Evolutionary conservation across 2,888 invertebrate genomes (phyloP), one percentile per base, ranked within the genome.

Genomic region (Odontocolon sp.): DNA sequence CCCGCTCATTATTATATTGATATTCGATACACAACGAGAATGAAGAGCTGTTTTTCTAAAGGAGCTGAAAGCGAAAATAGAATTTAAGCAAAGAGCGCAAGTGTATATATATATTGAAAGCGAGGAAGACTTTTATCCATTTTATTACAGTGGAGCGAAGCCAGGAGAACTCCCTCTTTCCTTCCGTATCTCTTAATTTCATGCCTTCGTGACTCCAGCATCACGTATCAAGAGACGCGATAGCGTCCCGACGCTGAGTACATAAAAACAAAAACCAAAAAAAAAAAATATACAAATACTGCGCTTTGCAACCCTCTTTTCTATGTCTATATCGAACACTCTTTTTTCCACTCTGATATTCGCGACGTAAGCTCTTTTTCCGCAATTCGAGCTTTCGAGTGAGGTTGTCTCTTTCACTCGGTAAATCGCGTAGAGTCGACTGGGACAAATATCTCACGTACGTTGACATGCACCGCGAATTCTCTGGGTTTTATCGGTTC

Each of bases 161-260:
- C n/a, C 21, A 54, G 31, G 47, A 31, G 23, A 11, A 6, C 9
- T n/a, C 50, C 18, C 42, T 57, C 18, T 71, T 77, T 68, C 59
- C 56, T 74, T 72, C 67, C 66, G 68, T 33, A 64, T 72, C 33
- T 80, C 70, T 75, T 77, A 80, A 80, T 80, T 80, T 79, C 79
- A 79, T 79, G 79, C 79, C 77, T 73, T 78, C 77, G 79, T 79
- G 69, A 73, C 68, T 78, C 73, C 61, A 45, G 40, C 33, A 31
- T 33, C 59, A 38, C 57, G 52, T 66, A 63, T 67, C 52, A 52
- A 56, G 40, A 70, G 45, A 61, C 31, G 45, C 47, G 36, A 40
- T 38, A 21, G 45, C 52, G 33, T 50, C 66, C 57, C 45, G 59
- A 79, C 63, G 56, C 54, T 56, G 54, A 66, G 47, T 70, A 59